These are phyloP conservation scores for Lycocorax pyrrhopterus DNA, from an alignment of 2,113 vertebrate genomes.

Conservation along the genomic window DNA sequence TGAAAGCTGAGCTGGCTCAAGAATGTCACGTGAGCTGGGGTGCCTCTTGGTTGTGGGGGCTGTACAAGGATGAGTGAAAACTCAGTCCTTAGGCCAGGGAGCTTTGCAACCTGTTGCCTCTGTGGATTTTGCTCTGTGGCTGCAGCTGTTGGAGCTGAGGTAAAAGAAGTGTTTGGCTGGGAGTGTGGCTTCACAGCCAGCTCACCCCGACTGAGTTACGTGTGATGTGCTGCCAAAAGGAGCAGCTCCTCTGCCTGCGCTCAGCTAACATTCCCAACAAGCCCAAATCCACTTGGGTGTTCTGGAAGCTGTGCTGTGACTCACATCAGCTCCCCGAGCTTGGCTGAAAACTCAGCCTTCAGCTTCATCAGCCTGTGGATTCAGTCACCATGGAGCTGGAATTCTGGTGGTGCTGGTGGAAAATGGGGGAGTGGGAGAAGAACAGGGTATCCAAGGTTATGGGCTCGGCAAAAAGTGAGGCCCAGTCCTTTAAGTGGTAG, in stretches of 20 bases:
- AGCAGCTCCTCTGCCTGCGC: neutral
- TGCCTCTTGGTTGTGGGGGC: neutral
- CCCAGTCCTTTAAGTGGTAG: neutral
- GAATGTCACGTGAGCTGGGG: neutral
- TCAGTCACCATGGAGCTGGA: neutral
- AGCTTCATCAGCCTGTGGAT: neutral
- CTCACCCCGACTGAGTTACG: neutral
- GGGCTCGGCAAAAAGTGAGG: neutral
- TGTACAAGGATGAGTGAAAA: neutral
- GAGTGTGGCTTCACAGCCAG: neutral
- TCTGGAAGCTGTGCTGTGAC: neutral
- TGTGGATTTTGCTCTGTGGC: neutral
- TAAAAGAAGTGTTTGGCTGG: neutral
- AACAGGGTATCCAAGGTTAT: accelerated
- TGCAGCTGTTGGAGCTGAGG: neutral
- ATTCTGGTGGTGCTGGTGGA: neutral
- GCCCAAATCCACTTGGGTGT: neutral
- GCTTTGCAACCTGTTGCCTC: neutral
- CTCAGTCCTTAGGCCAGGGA: neutral
- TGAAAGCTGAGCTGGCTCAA: neutral
- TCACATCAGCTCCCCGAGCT: neutral
- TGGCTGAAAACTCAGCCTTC: neutral
- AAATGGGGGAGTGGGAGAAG: neutral
- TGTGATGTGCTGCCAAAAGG: neutral
- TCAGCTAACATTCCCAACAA: neutral